Base-by-base conservation (phyloP, 1,140 invertebrate species). In the Bombus sibiricus region DNA sequence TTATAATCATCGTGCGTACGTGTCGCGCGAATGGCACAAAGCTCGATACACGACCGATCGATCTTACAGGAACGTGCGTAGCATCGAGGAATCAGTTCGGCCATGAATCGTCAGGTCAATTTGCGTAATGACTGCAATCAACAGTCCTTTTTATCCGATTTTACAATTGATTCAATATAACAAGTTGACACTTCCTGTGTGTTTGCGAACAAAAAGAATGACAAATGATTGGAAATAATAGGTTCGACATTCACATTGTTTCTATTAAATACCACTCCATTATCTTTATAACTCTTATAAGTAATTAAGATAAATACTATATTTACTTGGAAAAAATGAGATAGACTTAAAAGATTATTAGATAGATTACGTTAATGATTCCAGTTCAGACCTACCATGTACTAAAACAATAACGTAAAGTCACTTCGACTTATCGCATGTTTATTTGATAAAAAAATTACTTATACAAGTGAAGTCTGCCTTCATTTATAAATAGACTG, bases 81-180 rank as follows among this genome's bases (percentile, higher is more conserved):
- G 53, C 47, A 75, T 82, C 47, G 37, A 74, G 69, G 66, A 39
- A 74, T 79, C 69, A 15, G 41, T 43, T 53, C 57, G 43, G 39
- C 47, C 34, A 34, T 83, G 75, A 83, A 57, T 79, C 83, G 83
- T 47, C 53, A 74, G 37, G n/a, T 64, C 43, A n/a, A 87, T 87
- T 84, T 84, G 64, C 73, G 59, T 86, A 86, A 86, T 71, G 69
- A 66, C 71, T 32, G 62, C 79, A 28, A 81, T 75, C 73, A 28
- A 34, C 34, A 75, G n/a, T 15, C 9, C 37, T 82, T 86, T 82
- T 86, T 69, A 37, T 32, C 6, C 32, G 22, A 3, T 18, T 53
- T 28, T 37, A 59, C 43, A 69, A 80, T 81, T 57, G 57, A 74
- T 47, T n/a, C 69, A 34, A 32, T 34, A 2, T 57, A 79, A 57